phyloP scores from a whole-genome alignment of 64 coral and sea anemone species.

The Porites australiensis region DNA sequence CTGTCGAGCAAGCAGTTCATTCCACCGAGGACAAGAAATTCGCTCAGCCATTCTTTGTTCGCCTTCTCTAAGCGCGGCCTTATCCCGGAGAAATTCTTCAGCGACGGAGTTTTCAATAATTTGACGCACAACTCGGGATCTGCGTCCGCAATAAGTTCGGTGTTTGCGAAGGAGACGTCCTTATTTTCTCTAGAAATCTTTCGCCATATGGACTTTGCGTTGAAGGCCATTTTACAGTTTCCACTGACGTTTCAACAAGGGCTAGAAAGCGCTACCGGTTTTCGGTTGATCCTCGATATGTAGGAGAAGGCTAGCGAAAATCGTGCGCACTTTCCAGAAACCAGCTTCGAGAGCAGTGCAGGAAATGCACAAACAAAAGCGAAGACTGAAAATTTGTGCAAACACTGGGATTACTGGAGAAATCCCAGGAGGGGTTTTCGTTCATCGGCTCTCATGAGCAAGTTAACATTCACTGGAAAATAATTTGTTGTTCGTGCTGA shows the following conservation, averaged over 20 bases:
- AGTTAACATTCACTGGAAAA: neutral
- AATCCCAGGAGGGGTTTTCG: conserved; percentile 10
- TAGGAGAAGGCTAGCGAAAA: too few relatives aligned
- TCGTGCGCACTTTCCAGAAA: too few relatives aligned
- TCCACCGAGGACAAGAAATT: conserved; percentile 73
- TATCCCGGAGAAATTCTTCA: conserved; percentile 64
- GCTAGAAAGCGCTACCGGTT: too few relatives aligned
- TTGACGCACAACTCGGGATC: conserved; percentile 80
- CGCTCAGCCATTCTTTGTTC: conserved; percentile 57
- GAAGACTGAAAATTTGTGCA: neutral
- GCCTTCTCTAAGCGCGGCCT: conserved; percentile 48
- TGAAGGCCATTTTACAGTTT: neutral
- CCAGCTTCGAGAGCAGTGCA: too few relatives aligned
- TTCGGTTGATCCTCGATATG: too few relatives aligned
- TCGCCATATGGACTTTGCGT: neutral
- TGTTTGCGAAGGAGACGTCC: neutral
- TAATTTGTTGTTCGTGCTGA: too few relatives aligned
- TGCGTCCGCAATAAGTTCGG: neutral
- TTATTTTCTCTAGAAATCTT: conserved; percentile 2
- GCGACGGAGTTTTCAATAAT: conserved; percentile 59
- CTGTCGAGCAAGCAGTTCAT: conserved; percentile 35
- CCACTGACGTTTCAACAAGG: neutral
- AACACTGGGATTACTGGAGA: neutral
- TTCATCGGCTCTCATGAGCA: neutral
- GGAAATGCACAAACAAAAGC: too few relatives aligned